Base-by-base conservation (phyloP, 2,797 vertebrate genomes). In the Cygnus olor region DNA sequence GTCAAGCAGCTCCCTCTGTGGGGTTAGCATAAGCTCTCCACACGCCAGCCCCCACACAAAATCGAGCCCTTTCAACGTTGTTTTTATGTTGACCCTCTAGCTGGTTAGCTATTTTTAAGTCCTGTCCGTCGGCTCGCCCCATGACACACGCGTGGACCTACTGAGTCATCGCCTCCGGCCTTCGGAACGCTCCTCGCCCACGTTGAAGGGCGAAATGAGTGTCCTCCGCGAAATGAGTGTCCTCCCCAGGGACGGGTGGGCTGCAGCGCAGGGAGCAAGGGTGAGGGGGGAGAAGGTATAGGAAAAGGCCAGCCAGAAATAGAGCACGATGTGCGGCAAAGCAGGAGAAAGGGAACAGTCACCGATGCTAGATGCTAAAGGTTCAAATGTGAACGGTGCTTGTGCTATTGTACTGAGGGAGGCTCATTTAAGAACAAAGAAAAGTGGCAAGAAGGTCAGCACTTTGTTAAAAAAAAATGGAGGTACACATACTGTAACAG, bases 41-140 rank as follows among this genome's bases (percentile, higher is more conserved):
- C 34, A 32, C 65, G 5, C 14, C 38, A 2, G 7, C 74, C 47
- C 14, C 38, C 38, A 3, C 27, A 12, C 2, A 3, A 27, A 1
- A 4, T 0, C 11, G 64, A 40, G 68, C 18, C 72, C 51, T 44
- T 13, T 10, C 47, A 45, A 20, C 9, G 18, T 15, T 5, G 45
- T 51, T 16, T 2, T 42, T 34, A 21, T 30, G 15, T 15, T 1
- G 6, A 1, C 28, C 32, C 32, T 3, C 3, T 30, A 10, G 6
- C 0, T 3, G 54, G 47, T 14, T 2, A 28, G 2, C 54, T 1
- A 22, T 2, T 22, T 22, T 7, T 5, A 2, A 7, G 19, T 3
- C 19, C 68, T 0, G 53, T 1, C 34, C 10, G 0, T 2, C 54
- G 2, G 1, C 34, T 25, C 22, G 56, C 22, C 70, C 76, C 4